phyloP scores from a whole-genome alignment of 2,113 vertebrate species.

The Psittacus erithacus region DNA sequence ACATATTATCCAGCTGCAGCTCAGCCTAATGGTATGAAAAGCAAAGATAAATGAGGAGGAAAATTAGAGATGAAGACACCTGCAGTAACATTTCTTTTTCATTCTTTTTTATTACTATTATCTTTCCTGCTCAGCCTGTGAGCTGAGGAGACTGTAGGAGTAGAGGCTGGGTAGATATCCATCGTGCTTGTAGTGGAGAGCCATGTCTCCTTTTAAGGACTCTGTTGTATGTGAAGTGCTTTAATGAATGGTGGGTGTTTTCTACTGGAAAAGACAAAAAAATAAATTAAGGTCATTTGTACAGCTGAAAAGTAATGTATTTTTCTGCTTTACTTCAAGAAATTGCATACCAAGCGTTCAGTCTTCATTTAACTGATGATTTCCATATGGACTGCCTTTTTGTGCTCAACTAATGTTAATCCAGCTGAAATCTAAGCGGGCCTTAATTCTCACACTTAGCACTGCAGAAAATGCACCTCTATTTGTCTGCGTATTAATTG shows the following conservation, averaged over 20 bases:
- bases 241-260: slow-evolving; percentile 15
- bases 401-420: neutral
- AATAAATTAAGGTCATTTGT: neutral
- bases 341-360: neutral
- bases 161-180: neutral
- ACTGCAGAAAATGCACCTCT: neutral
- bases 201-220: slow-evolving; percentile 38
- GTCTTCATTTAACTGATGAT: neutral
- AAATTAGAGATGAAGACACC: neutral
- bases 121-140: neutral
- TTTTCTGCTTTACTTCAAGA: neutral
- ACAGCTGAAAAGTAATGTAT: neutral
- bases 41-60: neutral
- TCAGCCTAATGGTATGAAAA: neutral
- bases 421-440: neutral
- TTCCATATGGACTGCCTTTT: slow-evolving; percentile 4
- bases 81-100: neutral
- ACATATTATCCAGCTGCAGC: neutral
- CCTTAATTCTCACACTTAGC: neutral
- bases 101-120: no score
- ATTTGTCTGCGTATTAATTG: neutral
- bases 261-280: slow-evolving; percentile 14
- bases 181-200: neutral
- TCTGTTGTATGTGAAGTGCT: neutral
- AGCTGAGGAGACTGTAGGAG: neutral